Conservation (phyloP, 1,140 invertebrate genomes). For the Ceratitis capitata region DNA sequence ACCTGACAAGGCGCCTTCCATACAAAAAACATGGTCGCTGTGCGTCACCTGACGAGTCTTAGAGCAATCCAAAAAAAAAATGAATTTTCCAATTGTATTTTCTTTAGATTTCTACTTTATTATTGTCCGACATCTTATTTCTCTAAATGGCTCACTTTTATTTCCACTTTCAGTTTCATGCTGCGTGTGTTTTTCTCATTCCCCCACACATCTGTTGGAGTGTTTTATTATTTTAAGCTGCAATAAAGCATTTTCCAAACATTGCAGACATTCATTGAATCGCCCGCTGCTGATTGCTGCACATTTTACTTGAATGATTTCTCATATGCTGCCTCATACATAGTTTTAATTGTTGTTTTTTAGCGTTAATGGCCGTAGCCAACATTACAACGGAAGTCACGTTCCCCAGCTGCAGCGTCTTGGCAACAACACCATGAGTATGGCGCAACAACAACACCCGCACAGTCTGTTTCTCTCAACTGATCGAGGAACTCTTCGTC, state of each 20-base stretch:
- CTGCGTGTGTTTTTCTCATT: background rate
- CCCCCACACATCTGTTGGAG: background rate
- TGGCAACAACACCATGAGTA: too few species aligned
- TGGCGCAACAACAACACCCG: background rate
- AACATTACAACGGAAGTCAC: background rate
- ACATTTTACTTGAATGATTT: background rate
- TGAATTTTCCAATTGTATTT: too few species aligned
- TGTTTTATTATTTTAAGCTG: conserved; percentile 4
- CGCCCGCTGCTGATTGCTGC: background rate
- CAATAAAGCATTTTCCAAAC: background rate
- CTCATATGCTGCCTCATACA: background rate
- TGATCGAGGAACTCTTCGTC: background rate
- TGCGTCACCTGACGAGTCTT: too few species aligned
- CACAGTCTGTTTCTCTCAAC: background rate
- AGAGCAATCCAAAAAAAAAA: too few species aligned
- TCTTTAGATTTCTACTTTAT: too few species aligned
- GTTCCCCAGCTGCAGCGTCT: background rate
- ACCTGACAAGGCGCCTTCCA: too few species aligned
- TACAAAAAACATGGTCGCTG: too few species aligned
- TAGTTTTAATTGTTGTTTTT: background rate
- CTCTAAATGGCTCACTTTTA: background rate
- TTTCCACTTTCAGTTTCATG: background rate
- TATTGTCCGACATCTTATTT: background rate
- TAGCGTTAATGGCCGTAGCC: background rate
- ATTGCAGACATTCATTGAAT: background rate